Percentiles rank a stretch among this genome's conserved stretches.
These are phyloP conservation scores for Tortrix viridana DNA, from an alignment of 2,888 invertebrate genomes.

Conservation along the genomic window DNA sequence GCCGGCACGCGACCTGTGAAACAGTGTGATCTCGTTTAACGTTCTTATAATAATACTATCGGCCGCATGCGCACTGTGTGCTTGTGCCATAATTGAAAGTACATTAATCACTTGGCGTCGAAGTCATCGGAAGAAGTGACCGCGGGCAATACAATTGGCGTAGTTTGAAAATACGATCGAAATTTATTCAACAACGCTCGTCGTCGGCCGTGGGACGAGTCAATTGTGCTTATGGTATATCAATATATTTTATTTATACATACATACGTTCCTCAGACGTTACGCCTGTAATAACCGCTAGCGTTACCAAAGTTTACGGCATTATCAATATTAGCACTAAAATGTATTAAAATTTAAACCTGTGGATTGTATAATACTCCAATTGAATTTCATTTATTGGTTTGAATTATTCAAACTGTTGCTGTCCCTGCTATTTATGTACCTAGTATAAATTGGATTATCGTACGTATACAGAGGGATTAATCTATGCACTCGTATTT, in stretches of 20 bases:
- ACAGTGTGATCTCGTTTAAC: conserved; percentile 64
- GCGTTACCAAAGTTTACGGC: no score
- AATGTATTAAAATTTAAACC: no score
- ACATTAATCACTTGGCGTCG: conserved; percentile 70
- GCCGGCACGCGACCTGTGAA: conserved; percentile 49
- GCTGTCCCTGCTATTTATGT: no score
- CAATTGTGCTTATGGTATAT: neutral
- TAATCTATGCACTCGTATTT: no score
- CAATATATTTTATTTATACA: neutral
- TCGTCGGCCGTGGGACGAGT: neutral
- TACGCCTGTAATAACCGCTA: no score
- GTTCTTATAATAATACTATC: conserved; percentile 71
- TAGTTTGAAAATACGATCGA: conserved; percentile 70
- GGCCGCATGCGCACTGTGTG: conserved; percentile 75
- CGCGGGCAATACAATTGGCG: conserved; percentile 60
- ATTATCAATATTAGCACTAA: no score
- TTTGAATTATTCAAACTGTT: no score
- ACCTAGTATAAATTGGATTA: no score
- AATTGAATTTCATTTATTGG: no score
- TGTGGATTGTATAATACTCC: no score
- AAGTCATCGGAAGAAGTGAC: conserved; percentile 51
- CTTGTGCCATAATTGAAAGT: conserved; percentile 77
- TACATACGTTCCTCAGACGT: neutral
- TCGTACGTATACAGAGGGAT: no score
- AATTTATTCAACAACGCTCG: conserved; percentile 64